A percentile compares a stretch with the other conserved stretches of the same genome.
phyloP scores from a whole-genome alignment of 2,888 invertebrate genomes.

The Quadroppia sp. region DNA sequence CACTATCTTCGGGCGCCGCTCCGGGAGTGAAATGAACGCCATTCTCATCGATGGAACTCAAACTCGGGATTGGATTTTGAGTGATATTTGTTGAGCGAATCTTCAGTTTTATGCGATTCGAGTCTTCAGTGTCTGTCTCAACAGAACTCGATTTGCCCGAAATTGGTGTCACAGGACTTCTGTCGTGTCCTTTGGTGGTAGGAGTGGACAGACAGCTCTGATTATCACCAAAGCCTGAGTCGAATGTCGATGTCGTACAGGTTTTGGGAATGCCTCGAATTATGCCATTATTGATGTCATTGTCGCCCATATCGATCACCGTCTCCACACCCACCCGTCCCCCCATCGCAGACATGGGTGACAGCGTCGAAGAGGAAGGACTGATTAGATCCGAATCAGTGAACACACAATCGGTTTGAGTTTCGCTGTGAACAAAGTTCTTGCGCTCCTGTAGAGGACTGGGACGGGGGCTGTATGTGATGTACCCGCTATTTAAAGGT shows the following conservation, averaged over 20 bases:
- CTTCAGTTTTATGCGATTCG: slow-evolving; percentile 18
- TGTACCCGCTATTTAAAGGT: neutral
- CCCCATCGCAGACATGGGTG: slow-evolving; percentile 27
- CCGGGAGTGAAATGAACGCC: slow-evolving; percentile 24
- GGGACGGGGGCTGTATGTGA: slow-evolving; percentile 27
- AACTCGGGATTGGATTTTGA: slow-evolving; percentile 40
- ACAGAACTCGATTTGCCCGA: slow-evolving; percentile 36
- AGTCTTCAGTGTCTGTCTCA: slow-evolving; percentile 23
- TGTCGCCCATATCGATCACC: slow-evolving; percentile 25
- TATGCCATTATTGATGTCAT: neutral
- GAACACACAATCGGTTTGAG: slow-evolving; percentile 62
- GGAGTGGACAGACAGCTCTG: slow-evolving; percentile 41
- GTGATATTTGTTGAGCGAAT: slow-evolving; percentile 30
- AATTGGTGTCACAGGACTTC: slow-evolving; percentile 38
- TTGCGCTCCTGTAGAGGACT: slow-evolving; percentile 37
- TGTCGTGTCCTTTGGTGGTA: slow-evolving; percentile 24
- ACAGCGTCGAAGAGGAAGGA: slow-evolving; percentile 48
- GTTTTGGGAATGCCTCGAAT: slow-evolving; percentile 35
- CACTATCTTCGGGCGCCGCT: slow-evolving; percentile 28
- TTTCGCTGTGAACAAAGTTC: slow-evolving; percentile 59
- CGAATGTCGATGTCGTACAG: slow-evolving; percentile 38
- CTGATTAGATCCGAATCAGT: slow-evolving; percentile 61
- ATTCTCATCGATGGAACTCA: slow-evolving; percentile 41
- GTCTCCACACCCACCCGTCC: slow-evolving; percentile 3
- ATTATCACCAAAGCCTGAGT: slow-evolving; percentile 39